Conservation (phyloP, 2,113 vertebrate species). For the Mohoua ochrocephala region DNA sequence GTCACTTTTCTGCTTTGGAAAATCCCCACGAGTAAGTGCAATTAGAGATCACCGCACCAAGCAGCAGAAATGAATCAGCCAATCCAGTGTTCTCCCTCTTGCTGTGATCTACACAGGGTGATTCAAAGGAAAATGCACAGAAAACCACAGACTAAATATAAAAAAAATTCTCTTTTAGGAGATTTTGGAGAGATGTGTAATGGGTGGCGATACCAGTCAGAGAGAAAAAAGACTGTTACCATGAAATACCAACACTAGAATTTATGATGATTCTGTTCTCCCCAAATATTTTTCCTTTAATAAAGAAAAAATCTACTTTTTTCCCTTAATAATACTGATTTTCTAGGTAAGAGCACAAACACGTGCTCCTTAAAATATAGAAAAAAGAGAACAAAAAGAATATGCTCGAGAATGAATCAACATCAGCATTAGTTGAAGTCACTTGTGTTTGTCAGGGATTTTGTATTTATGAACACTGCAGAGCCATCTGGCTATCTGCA, state of each 20-base stretch:
- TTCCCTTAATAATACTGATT: background rate
- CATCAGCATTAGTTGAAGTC: background rate
- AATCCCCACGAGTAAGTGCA: slow-evolving; percentile 20
- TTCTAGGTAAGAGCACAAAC: background rate
- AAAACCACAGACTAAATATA: background rate
- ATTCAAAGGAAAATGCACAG: background rate
- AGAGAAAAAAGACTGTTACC: background rate
- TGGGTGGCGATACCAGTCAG: background rate
- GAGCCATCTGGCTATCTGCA: slow-evolving; percentile 18
- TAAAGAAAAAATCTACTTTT: background rate
- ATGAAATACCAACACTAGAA: background rate
- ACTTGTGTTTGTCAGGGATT: background rate
- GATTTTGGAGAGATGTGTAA: background rate
- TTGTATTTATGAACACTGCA: background rate
- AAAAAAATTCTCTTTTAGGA: background rate
- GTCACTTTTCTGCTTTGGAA: slow-evolving; percentile 25
- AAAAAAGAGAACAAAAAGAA: background rate
- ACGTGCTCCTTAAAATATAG: background rate
- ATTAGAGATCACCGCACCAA: background rate
- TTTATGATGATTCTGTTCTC: background rate
- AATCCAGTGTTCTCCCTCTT: background rate
- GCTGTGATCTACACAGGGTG: background rate
- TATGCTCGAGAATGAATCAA: background rate
- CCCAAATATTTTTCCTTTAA: background rate
- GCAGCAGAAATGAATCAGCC: slow-evolving; percentile 1